Percentiles rank a stretch among this genome's conserved stretches.
phyloP scores from a whole-genome alignment of 2,113 vertebrate genomes.

The Egretta garzetta region DNA sequence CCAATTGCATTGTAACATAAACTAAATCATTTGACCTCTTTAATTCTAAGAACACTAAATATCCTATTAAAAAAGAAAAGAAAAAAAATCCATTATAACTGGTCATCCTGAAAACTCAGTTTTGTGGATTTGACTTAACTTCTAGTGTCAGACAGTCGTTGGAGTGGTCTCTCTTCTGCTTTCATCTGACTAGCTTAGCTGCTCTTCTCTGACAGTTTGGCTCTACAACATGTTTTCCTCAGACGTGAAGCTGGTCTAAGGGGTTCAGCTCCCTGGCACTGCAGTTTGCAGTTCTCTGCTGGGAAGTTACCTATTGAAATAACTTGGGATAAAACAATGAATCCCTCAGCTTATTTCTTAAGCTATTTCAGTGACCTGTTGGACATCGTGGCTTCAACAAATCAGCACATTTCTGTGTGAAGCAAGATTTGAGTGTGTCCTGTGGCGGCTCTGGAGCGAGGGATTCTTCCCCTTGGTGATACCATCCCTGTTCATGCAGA shows the following conservation, averaged over 20 bases:
- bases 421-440: not conserved
- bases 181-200: not conserved
- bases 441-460: not conserved
- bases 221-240: not conserved
- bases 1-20: not conserved
- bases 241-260: not conserved
- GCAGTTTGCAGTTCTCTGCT: not conserved
- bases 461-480: not conserved
- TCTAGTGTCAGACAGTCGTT: not conserved
- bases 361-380: not conserved
- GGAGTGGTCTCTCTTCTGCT: not conserved
- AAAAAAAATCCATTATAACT: not conserved
- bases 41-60: not conserved
- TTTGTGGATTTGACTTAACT: not conserved
- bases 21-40: not conserved
- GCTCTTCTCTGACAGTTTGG: not conserved
- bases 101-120: not conserved
- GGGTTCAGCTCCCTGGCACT: not conserved
- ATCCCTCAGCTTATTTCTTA: not conserved
- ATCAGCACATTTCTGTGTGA: accelerated
- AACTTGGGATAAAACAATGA: not conserved
- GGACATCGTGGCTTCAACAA: accelerated
- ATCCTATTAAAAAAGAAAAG: not conserved
- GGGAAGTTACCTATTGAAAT: not conserved
- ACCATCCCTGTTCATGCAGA: not conserved